Evolutionary conservation across 1,140 invertebrate genomes (phyloP), one percentile per base, ranked within the genome.

Genomic region (Drosophila sproati): DNA sequence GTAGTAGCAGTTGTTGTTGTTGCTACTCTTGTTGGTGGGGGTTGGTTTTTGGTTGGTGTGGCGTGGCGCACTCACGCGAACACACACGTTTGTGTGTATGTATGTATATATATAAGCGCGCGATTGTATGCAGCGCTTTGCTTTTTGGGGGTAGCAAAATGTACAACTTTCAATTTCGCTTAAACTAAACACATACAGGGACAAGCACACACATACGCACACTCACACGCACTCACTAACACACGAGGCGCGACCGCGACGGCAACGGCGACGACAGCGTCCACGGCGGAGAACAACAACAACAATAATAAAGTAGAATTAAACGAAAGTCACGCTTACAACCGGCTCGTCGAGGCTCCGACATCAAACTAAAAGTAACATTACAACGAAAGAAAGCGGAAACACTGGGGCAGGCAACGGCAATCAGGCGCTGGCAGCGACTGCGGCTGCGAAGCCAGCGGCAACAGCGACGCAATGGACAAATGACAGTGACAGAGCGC

Each of bases 121-220:
- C 85, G 79, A 78, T 86, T 88, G 82, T 89, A 89, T 85, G 85
- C 85, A 89, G 81, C 77, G 85, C 85, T 88, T 88, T 85, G 80
- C 80, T 89, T 89, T 89, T 90, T 82, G 85, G 85, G 85, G 85
- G 85, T 89, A 89, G 85, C 78, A 79, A 89, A 89, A 88, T 85
- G 80, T 89, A 89, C 85, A 88, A 89, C 85, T 89, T 89, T 89
- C 85, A 83, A 88, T 89, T 89, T 89, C 85, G 85, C 82, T 89
- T 89, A 80, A 87, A 83, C 85, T 89, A 88, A 88, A 79, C 82
- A 86, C 70, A 87, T 66, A 72, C 83, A 80, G 52, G 59, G 47
- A 43, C 62, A 56, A 60, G 35, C 68, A 73, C 67, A 74, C 80
- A 80, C 47, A 72, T 68, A 75, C 64, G 68, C 63, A 41, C 70